phyloP scores from a whole-genome alignment of 2,113 vertebrate species.

The Cariama cristata region DNA sequence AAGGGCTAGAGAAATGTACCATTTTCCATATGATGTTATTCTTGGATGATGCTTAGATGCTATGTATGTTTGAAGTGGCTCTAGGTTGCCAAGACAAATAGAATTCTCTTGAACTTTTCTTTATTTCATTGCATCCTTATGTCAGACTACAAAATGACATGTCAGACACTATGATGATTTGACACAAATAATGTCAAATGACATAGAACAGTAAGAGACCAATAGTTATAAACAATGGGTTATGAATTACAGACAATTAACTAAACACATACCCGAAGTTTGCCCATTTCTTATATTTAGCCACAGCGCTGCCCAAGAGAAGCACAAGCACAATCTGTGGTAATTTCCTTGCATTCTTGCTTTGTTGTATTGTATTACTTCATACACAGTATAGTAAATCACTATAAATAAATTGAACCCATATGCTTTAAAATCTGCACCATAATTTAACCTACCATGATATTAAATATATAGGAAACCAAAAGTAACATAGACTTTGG shows the following conservation, averaged over 20 bases:
- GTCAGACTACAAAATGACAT: not conserved
- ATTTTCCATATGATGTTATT: not conserved
- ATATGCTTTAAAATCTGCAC: not conserved
- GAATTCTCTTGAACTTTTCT: not conserved
- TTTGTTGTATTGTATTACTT: not conserved
- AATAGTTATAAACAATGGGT: not conserved
- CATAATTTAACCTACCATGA: not conserved
- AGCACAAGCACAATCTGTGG: not conserved
- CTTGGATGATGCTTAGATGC: not conserved
- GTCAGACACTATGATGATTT: not conserved
- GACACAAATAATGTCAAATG: not conserved
- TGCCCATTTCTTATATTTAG: not conserved
- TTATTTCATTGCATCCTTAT: not conserved
- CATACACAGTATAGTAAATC: not conserved
- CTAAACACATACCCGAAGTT: not conserved
- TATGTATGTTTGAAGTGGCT: not conserved
- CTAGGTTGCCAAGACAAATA: not conserved
- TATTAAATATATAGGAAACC: not conserved
- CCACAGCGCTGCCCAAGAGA: not conserved
- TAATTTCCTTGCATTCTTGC: not conserved
- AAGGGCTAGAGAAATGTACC: not conserved
- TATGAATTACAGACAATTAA: not conserved
- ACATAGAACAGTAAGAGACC: not conserved
- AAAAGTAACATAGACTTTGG: not conserved
- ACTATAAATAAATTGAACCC: not conserved